Evolutionary conservation across 2,888 invertebrate species (phyloP).

Genomic region (Entomobrya multifasciata): DNA sequence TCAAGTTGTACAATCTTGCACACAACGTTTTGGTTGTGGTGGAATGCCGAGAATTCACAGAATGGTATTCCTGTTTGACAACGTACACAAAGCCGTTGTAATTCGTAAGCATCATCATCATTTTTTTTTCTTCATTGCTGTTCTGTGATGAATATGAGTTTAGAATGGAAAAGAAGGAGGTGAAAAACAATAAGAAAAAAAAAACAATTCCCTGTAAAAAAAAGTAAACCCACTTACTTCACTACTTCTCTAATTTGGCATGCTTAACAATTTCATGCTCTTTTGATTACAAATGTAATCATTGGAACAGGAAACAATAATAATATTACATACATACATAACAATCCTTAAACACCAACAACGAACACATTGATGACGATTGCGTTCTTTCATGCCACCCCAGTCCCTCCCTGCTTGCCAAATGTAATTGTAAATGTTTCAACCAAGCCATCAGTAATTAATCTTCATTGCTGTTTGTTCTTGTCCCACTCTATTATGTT

Average conservation of each 20-base stretch:
- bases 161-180: not conserved
- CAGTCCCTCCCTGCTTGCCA: conserved; percentile 31
- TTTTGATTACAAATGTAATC: conserved; percentile 70
- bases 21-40: not conserved
- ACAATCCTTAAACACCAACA: not conserved
- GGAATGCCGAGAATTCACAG: conserved; percentile 38
- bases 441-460: conserved; percentile 68
- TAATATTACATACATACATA: conserved; percentile 7
- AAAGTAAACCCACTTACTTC: not conserved
- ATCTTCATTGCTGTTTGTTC: conserved; percentile 58
- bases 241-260: conserved; percentile 61
- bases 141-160: not conserved
- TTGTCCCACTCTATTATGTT: not conserved
- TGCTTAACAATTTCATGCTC: conserved; percentile 70
- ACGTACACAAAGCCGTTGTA: conserved; percentile 37
- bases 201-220: conserved; percentile 6
- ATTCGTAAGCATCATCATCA: conserved; percentile 27
- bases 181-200: conserved; percentile 1
- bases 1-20: not conserved
- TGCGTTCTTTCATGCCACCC: not conserved
- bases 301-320: conserved; percentile 51
- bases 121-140: conserved; percentile 14
- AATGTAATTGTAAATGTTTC: conserved; percentile 63
- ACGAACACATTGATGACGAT: too few species aligned
- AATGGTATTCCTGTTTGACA: conserved; percentile 45